Percentiles rank a stretch among this genome's conserved stretches.
Evolutionary conservation across 1,140 invertebrate species (phyloP).

Genomic region (Drosophila neocordata): DNA sequence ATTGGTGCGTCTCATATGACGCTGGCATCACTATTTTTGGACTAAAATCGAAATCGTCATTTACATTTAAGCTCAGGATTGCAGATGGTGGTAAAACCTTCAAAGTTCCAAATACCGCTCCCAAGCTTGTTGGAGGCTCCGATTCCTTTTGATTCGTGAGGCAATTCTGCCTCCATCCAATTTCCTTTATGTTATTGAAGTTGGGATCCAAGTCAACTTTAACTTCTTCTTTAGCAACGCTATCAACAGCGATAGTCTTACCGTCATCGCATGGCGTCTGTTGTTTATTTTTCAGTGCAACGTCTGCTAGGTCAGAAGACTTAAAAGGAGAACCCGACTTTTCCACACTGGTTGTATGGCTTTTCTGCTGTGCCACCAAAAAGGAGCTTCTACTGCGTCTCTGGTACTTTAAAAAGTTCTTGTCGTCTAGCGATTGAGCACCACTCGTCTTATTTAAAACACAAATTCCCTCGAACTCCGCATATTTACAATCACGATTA

Average conservation of each 20-base stretch:
- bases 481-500: slow-evolving; percentile 16
- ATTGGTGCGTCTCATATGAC: not conserved
- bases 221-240: not conserved
- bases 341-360: not conserved
- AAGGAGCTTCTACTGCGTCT: not conserved
- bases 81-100: not conserved
- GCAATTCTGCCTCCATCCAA: not conserved
- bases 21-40: not conserved
- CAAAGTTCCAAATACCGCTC: not conserved
- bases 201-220: not conserved
- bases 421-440: slow-evolving; percentile 3
- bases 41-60: not conserved
- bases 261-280: not conserved
- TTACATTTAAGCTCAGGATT: not conserved
- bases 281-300: not conserved
- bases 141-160: not conserved
- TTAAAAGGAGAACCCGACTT: not conserved
- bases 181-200: not conserved
- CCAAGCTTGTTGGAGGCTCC: not conserved
- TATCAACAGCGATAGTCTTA: not conserved
- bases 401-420: not conserved
- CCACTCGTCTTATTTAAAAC: not conserved
- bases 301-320: not conserved
- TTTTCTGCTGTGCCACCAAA: not conserved
- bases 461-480: not conserved